These are phyloP conservation scores for Telmatherina bonti DNA, from an alignment of 2,797 vertebrate species.

Conservation along the genomic window DNA sequence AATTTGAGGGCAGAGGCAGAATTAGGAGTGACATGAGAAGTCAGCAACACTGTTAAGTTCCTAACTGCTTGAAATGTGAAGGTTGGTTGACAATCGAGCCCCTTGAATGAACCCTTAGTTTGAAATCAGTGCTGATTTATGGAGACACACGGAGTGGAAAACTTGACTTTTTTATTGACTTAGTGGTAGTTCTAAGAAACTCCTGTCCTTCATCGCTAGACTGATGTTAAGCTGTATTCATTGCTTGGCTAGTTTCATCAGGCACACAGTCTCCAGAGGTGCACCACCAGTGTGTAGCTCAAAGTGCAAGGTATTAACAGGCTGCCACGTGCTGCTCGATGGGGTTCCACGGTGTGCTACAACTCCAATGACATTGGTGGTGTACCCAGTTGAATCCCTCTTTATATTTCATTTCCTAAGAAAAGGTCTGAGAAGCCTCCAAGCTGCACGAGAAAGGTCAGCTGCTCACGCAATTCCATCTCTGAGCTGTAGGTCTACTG, in stretches of 20 bases:
- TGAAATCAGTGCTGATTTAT: not conserved
- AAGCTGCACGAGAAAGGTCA: conserved; percentile 81
- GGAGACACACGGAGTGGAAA: conserved; percentile 17
- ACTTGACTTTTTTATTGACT: conserved; percentile 26
- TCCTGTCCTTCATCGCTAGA: conserved; percentile 18
- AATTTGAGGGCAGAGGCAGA: conserved; percentile 45
- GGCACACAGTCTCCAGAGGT: conserved; percentile 48
- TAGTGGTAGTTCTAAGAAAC: conserved; percentile 4
- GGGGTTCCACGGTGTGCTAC: conserved; percentile 40
- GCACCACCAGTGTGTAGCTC: conserved; percentile 52
- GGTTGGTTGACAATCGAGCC: conserved; percentile 5
- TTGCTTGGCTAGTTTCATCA: conserved; percentile 65
- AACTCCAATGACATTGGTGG: conserved; percentile 61
- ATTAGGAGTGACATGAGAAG: conserved; percentile 28
- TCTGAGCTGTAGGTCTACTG: conserved; percentile 30
- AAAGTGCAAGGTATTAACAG: conserved; percentile 48
- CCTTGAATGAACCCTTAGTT: not conserved
- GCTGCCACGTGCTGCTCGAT: conserved; percentile 39
- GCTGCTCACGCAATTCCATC: conserved; percentile 30
- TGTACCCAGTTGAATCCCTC: conserved; percentile 65
- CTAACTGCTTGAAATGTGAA: not conserved
- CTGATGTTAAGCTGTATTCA: conserved; percentile 41
- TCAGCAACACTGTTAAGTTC: conserved; percentile 15
- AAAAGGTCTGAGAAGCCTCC: conserved; percentile 80
- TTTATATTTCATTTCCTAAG: conserved; percentile 67